Evolutionary conservation across 2,888 invertebrate species (phyloP), one percentile per base, ranked within the genome.

Genomic region (Chirona hameri): DNA sequence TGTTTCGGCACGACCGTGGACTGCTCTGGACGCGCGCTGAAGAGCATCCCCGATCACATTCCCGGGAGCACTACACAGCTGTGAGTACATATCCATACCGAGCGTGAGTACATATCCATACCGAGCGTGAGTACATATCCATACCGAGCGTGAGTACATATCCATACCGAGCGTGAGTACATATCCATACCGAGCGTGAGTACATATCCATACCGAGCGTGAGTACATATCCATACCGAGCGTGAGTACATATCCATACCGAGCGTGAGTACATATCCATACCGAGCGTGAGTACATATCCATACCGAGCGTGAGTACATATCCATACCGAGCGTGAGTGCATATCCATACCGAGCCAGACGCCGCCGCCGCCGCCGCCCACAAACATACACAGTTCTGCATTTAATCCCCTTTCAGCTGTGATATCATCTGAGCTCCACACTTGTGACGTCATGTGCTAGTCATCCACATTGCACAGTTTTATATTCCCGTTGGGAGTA

Each of bases 21-120:
- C 81, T 85, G 85, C 57, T 85, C 85, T 0, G 84, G 84, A 21
- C 82, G 84, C 18, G 83, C 83, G 18, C 83, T 85, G n/a, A 82
- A 82, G 18, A 15, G 72, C 24, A 60, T 84, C 21, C 85, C 85
- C 7, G 57, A 29, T 12, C 82, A 83, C 72, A 31, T 84, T 18
- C 84, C 84, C 0, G 31, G 82, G 15, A 24, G 83, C 31, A 84
- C 84, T 15, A 84, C 84, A 60, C 82, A 82, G 29, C 83, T 85
- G 85, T 85, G 82, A 83, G 84, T 80, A 39, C 85, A 39, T 39
- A 39, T 39, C 39, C 39, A 39, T 39, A 39, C 39, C 39, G 39
- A 39, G 4, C 39, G 85, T 85, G 82, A 83, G 84, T 80, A 39
- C 85, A 39, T 39, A 39, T 39, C 39, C 39, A 39, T 39, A 39